These are phyloP conservation scores for Manduca sexta DNA, from an alignment of 1,140 invertebrate genomes.

Conservation along the genomic window DNA sequence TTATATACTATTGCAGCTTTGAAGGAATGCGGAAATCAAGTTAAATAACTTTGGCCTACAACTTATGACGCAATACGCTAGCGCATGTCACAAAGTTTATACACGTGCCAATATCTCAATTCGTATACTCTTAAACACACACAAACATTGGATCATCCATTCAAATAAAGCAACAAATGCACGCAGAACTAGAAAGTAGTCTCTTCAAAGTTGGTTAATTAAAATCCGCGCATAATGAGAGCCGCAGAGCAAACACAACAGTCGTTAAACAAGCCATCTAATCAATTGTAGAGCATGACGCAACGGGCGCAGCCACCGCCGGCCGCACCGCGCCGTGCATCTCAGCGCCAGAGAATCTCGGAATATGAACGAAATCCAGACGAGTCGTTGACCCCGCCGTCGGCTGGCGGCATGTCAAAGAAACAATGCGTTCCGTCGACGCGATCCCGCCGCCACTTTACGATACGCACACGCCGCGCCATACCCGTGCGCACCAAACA, in stretches of 20 bases:
- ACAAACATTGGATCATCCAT: too few species aligned
- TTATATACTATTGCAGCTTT: too few species aligned
- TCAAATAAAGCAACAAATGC: too few species aligned
- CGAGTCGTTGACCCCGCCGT: slow-evolving; percentile 58
- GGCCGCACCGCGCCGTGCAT: not conserved
- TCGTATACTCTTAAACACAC: too few species aligned
- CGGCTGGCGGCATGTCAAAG: slow-evolving; percentile 51
- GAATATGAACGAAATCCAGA: slow-evolving; percentile 63
- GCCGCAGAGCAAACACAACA: not conserved
- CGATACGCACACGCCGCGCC: slow-evolving; percentile 7
- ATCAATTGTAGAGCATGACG: slow-evolving; percentile 10
- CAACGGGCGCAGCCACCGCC: slow-evolving; percentile 4
- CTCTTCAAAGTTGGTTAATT: not conserved
- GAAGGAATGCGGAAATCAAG: too few species aligned
- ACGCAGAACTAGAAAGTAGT: too few species aligned
- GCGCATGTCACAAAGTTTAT: too few species aligned
- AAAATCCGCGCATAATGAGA: not conserved
- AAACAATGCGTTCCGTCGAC: slow-evolving; percentile 49
- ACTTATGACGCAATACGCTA: too few species aligned
- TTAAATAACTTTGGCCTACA: too few species aligned
- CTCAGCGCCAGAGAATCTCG: slow-evolving; percentile 32
- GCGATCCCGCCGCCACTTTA: slow-evolving; percentile 18
- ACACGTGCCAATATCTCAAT: too few species aligned
- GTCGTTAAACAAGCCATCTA: not conserved
- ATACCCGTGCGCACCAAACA: not conserved